phyloP scores from a whole-genome alignment of 2,113 vertebrate genomes.

The Crotalus helleri region DNA sequence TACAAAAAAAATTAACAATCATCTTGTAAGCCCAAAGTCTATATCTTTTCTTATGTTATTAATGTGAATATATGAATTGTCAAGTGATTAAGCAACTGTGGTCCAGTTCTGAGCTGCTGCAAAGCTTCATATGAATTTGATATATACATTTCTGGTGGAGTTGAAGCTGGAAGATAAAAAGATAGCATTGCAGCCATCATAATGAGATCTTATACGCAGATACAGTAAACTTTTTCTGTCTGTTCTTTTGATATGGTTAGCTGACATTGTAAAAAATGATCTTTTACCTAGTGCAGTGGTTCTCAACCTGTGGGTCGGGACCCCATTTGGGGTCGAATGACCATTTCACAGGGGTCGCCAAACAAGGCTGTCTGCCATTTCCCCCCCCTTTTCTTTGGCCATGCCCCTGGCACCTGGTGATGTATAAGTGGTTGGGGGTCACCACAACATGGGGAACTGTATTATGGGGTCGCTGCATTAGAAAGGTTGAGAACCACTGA shows the following conservation, averaged over 20 bases:
- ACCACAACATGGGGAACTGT: too few relatives aligned
- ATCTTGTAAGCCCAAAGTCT: neutral
- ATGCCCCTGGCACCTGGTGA: too few relatives aligned
- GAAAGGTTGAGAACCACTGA: too few relatives aligned
- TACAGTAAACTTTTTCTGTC: neutral
- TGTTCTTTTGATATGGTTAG: neutral
- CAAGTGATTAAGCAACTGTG: neutral
- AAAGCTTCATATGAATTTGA: neutral
- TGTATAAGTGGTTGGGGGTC: too few relatives aligned
- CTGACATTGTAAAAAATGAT: neutral
- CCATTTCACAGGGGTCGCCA: too few relatives aligned
- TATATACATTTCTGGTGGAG: neutral
- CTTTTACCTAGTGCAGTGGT: neutral
- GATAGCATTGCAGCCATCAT: neutral
- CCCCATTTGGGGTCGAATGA: too few relatives aligned
- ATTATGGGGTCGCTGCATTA: too few relatives aligned
- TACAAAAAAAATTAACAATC: neutral
- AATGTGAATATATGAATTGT: neutral
- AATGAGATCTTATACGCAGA: neutral
- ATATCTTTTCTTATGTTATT: neutral
- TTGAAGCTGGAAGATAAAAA: neutral
- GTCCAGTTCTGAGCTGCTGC: neutral
- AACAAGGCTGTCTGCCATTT: too few relatives aligned
- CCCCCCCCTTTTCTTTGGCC: too few relatives aligned
- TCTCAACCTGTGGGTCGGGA: too few relatives aligned